phyloP scores from a whole-genome alignment of 2,888 invertebrate genomes.

The Perizoma flavofasciatum region DNA sequence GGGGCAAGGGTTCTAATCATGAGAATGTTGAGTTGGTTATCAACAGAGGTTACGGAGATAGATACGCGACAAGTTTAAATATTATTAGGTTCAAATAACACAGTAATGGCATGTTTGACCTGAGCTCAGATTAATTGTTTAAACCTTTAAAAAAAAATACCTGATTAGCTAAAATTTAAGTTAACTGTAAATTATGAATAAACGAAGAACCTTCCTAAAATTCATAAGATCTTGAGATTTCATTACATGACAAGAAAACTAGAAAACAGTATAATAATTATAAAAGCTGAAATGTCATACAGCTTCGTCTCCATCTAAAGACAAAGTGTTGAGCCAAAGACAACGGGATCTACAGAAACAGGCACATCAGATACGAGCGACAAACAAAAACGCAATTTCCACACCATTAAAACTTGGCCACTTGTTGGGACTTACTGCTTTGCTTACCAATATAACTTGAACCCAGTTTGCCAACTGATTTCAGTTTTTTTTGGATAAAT shows the following conservation, averaged over 20 bases:
- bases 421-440: constrained; percentile 55
- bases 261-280: constrained; percentile 18
- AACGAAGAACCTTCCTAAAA: too few relatives aligned
- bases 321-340: constrained; percentile 32
- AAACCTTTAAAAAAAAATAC: too few relatives aligned
- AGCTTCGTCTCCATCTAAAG: background rate
- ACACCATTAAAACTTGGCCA: constrained; percentile 72
- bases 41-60: too few relatives aligned
- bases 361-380: constrained; percentile 59
- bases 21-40: background rate
- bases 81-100: too few relatives aligned
- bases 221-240: background rate
- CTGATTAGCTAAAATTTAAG: too few relatives aligned
- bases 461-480: constrained; percentile 15
- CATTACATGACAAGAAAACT: constrained; percentile 6
- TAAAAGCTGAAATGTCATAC: constrained; percentile 9
- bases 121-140: too few relatives aligned
- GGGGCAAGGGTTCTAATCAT: background rate
- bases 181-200: too few relatives aligned
- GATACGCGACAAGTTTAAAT: too few relatives aligned
- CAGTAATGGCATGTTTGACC: too few relatives aligned
- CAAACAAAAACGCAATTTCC: constrained; percentile 74
- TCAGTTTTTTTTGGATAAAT: background rate
- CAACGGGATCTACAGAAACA: constrained; percentile 57
- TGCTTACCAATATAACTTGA: constrained; percentile 33